Percentiles rank a stretch among this genome's conserved stretches.
Evolutionary conservation across 2,888 invertebrate species (phyloP).

Genomic region (Drosophila phalerata): DNA sequence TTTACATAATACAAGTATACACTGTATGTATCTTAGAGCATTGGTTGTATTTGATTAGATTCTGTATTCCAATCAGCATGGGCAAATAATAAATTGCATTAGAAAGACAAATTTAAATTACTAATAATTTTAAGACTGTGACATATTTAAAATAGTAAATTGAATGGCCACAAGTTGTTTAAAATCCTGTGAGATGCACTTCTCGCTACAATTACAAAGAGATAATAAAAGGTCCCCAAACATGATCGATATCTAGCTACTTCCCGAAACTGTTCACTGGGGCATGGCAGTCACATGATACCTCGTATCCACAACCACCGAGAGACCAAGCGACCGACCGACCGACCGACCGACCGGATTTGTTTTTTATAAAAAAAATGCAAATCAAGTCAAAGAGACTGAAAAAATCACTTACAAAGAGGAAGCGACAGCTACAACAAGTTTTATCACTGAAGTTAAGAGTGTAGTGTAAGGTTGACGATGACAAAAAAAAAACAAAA

Average conservation of each 20-base stretch:
- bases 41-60: too few species aligned
- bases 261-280: conserved; percentile 52
- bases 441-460: conserved; percentile 74
- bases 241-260: conserved; percentile 29
- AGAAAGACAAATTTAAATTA: neutral
- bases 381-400: conserved; percentile 24
- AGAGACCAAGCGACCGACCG: conserved; percentile 25
- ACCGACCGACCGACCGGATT: conserved; percentile 61
- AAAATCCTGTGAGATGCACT: neutral
- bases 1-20: conserved; percentile 1
- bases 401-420: conserved; percentile 75
- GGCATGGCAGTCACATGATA: conserved; percentile 67
- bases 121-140: neutral
- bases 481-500: conserved; percentile 41
- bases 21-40: neutral
- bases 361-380: conserved; percentile 37
- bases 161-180: neutral
- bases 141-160: neutral
- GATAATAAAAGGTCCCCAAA: conserved; percentile 7
- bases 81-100: conserved; percentile 23
- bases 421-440: conserved; percentile 68
- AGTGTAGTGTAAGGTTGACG: conserved; percentile 52
- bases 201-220: conserved; percentile 3
- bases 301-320: conserved; percentile 33
- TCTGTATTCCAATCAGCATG: conserved; percentile 8